Percentiles rank a stretch among this genome's conserved stretches.
phyloP scores from a whole-genome alignment of 2,113 vertebrate genomes.

The Vulpes lagopus region DNA sequence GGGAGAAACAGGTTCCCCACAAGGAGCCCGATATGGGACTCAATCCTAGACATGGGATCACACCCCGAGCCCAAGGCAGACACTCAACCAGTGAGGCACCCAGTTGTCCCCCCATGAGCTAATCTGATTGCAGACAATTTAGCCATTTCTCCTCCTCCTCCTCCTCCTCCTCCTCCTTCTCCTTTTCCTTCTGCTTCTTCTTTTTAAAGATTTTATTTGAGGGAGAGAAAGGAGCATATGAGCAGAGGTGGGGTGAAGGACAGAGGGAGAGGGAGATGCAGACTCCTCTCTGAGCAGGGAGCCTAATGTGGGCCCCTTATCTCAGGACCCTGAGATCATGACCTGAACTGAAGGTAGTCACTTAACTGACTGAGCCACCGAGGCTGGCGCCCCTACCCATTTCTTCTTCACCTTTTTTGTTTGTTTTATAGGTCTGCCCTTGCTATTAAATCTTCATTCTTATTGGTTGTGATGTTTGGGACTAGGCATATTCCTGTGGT shows the following conservation, averaged over 20 bases:
- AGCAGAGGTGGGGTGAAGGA: too few relatives aligned
- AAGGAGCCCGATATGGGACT: too few relatives aligned
- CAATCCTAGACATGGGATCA: too few relatives aligned
- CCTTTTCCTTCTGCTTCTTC: background rate
- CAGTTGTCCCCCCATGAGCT: background rate
- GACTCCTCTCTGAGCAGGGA: too few relatives aligned
- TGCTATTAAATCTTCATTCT: background rate
- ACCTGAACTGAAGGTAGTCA: background rate
- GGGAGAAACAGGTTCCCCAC: too few relatives aligned
- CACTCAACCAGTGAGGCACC: too few relatives aligned
- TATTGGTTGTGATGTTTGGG: background rate
- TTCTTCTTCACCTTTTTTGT: conserved; percentile 7
- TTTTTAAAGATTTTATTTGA: background rate
- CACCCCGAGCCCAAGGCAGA: too few relatives aligned
- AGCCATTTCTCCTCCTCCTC: background rate
- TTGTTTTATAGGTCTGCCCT: background rate
- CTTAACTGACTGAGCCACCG: background rate
- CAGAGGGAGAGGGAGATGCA: background rate
- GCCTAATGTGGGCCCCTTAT: too few relatives aligned
- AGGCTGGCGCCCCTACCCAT: background rate
- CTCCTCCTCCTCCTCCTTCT: background rate
- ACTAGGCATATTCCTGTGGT: background rate
- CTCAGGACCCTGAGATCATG: background rate
- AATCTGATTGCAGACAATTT: conserved; percentile 26
- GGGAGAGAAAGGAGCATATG: too few relatives aligned